These are phyloP conservation scores for Cacatua alba DNA, from an alignment of 2,113 vertebrate genomes.

Conservation along the genomic window DNA sequence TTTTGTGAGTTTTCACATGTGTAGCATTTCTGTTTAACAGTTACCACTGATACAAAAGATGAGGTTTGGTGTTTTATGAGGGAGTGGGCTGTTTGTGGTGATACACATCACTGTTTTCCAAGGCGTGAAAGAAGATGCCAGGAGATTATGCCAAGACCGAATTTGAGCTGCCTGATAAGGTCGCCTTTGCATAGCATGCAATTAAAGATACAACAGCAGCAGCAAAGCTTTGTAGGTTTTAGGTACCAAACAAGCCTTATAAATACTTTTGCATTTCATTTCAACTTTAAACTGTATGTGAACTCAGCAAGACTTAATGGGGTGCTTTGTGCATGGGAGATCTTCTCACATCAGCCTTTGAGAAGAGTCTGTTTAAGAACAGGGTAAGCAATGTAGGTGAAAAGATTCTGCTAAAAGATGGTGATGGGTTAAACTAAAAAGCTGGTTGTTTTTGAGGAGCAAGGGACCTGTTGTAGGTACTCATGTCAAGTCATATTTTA, in stretches of 20 bases:
- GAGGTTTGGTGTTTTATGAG: not conserved
- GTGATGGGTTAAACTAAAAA: not conserved
- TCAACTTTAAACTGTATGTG: not conserved
- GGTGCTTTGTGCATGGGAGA: not conserved
- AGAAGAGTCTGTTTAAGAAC: not conserved
- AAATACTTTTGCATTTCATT: not conserved
- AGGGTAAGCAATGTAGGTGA: not conserved
- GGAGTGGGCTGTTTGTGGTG: not conserved
- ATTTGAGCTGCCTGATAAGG: not conserved
- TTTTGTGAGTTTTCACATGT: not conserved
- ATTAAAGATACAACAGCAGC: not conserved
- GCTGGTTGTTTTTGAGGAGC: not conserved
- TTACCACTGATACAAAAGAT: not conserved
- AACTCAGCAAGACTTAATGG: not conserved
- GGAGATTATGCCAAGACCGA: not conserved
- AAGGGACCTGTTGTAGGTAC: not conserved
- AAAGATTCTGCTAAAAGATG: not conserved
- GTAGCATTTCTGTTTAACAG: not conserved
- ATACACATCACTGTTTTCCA: not conserved
- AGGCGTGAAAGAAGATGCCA: not conserved
- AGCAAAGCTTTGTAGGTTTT: not conserved
- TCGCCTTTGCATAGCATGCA: not conserved
- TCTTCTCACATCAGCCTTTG: not conserved
- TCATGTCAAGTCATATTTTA: not conserved
- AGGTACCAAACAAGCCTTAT: not conserved